phyloP scores from a whole-genome alignment of 2,888 invertebrate genomes.

The Chymomyza caudatula region DNA sequence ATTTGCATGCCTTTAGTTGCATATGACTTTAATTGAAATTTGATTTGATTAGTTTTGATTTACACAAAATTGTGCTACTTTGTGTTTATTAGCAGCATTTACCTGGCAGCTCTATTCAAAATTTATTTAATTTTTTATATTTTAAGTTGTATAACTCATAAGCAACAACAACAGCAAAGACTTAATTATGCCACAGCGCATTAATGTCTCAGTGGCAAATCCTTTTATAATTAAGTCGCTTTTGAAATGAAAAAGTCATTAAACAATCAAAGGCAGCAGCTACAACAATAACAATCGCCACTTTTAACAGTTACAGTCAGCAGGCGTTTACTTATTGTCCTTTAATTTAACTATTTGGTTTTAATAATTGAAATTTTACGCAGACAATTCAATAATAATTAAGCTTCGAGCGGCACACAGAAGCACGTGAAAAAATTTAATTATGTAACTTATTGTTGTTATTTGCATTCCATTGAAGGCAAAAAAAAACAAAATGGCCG shows the following conservation, averaged over 20 bases:
- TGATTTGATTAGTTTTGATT: conserved; percentile 65
- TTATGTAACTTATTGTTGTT: conserved; percentile 69
- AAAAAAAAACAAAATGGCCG: background rate
- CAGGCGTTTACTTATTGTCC: background rate
- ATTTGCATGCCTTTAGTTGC: background rate
- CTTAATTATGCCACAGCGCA: conserved; percentile 36
- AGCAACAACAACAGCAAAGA: conserved; percentile 5
- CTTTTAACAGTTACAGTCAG: background rate
- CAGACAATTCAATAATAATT: conserved; percentile 67
- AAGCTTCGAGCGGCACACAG: conserved; percentile 22
- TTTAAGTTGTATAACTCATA: background rate
- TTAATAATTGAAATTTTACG: conserved; percentile 61
- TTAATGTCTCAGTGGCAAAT: conserved; percentile 31
- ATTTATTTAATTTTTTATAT: background rate
- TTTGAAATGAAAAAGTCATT: conserved; percentile 39
- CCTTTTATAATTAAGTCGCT: conserved; percentile 58
- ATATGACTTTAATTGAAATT: conserved; percentile 57
- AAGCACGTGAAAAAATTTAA: conserved; percentile 51
- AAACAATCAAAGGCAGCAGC: conserved; percentile 39
- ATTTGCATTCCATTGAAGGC: conserved; percentile 59
- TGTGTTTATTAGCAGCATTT: background rate
- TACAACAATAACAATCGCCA: background rate
- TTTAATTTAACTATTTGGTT: conserved; percentile 67
- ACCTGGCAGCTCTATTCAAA: background rate
- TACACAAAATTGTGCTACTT: conserved; percentile 12